Evolutionary conservation across 1,140 invertebrate genomes (phyloP), one percentile per base, ranked within the genome.

Genomic region (Prorops nasuta): DNA sequence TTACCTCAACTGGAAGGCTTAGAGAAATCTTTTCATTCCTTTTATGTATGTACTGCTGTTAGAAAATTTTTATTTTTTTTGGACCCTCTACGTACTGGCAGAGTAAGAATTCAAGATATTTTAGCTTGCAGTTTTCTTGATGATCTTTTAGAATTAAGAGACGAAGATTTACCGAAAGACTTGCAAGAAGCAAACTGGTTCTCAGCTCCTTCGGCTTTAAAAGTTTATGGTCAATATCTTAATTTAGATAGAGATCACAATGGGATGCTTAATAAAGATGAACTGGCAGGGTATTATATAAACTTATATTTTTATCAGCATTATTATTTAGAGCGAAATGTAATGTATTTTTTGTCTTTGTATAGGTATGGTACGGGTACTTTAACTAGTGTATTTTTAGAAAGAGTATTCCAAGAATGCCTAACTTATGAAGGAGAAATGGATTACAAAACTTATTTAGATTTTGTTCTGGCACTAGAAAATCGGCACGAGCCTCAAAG

Each of bases 361-460:
- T 34, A 44, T 56, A 91, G 86, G n/a, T 94, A 92, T 74, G 93
- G 92, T 1, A 92, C 90, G 6, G 92, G 92, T 8, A 95, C 92
- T 0, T 70, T 98, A n/a, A 98, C 94, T 0, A 82, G 86, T 41
- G 88, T 91, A 2, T 98, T 98, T 75, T 81, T 98, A 9, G 91
- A 95, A 58, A 81, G 94, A 38, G 90, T 98, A 0, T 98, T 97
- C 76, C 92, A 98, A 77, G 94, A 96, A 67, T 96, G 91, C 64
- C 81, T 96, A 0, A 98, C 95, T 0, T 98, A 95, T 69, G 89
- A 94, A 63, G 94, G 92, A 6, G 94, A 98, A 83, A 97, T 98
- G 88, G 96, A 98, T 74, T 98, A 97, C 72, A 97, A 97, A 78
- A 94, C 93, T 0, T 98, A 96, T 75, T 73, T 98, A 15, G 94